Base-by-base conservation (phyloP, 2,113 vertebrate genomes). In the Scomber scombrus region DNA sequence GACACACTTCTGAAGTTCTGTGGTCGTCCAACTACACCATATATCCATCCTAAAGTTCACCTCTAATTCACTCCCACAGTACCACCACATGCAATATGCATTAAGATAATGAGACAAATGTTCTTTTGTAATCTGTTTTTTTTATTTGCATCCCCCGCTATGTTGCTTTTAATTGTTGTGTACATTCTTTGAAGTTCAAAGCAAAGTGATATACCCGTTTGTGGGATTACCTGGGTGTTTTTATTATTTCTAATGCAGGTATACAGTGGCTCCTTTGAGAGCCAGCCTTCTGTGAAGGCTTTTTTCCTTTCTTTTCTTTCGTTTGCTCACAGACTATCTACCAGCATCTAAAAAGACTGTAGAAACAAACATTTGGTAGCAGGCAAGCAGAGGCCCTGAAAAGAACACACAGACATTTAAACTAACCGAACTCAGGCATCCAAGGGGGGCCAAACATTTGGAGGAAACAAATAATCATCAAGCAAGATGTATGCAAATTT, bases 181-280 rank as follows among this genome's bases (percentile, higher is more conserved):
- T 78, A 71, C 82, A 71, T 93, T 92, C 92, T 95, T 95, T 95
- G 94, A 95, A 91, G 94, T 95, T 95, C 93, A 95, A 95, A 95
- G 94, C 87, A 89, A 90, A 93, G 72, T 87, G 85, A 91, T 90
- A 75, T 85, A 87, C 85, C 89, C 76, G 80, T 95, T 94, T 91
- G 87, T 92, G 87, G 91, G 89, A 93, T 94, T 93, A 94, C 90
- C 75, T 89, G 78, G 57, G 71, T 79, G 76, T 80, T 88, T 81
- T 90, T 89, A 74, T 90, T 91, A 86, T 92, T 90, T 81, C 58
- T 76, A 85, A 89, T 93, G 87, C 91, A 92, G 92, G 90, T 92
- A 84, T 84, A 87, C 81, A 88, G 81, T 51, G 55, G 40, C 80
- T 94, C 93, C 93, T 95, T 90, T 91, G 93, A 94, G 93, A 93